A percentile compares a stretch with the other conserved stretches of the same genome.
These are phyloP conservation scores for Idaea biselata DNA, from an alignment of 2,888 invertebrate species.

Conservation along the genomic window DNA sequence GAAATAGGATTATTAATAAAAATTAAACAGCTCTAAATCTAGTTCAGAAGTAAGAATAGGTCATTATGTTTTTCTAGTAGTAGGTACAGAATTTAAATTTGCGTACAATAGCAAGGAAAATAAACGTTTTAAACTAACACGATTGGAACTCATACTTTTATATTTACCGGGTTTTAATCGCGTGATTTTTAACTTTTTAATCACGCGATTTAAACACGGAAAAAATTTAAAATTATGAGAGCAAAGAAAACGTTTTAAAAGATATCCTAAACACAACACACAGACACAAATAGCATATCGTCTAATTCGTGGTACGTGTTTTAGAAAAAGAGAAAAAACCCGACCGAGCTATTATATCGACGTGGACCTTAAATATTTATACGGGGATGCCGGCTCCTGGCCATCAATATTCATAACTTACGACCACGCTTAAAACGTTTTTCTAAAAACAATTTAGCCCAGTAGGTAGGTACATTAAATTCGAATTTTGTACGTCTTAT, in stretches of 20 bases:
- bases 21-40: no score
- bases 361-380: conserved; percentile 61
- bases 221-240: no score
- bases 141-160: no score
- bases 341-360: conserved; percentile 45
- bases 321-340: conserved; percentile 41
- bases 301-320: conserved; percentile 32
- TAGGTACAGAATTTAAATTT: no score
- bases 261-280: neutral
- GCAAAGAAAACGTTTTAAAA: no score
- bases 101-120: no score
- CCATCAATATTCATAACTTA: conserved; percentile 66
- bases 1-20: conserved; percentile 5
- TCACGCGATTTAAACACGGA: no score
- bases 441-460: conserved; percentile 42
- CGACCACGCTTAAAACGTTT: conserved; percentile 43
- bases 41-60: no score
- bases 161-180: no score
- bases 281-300: conserved; percentile 9
- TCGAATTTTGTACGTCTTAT: neutral
- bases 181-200: no score
- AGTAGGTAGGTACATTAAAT: conserved; percentile 24
- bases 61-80: no score
- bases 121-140: no score
- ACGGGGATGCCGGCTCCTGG: conserved; percentile 45